These are phyloP conservation scores for Erebia epiphron DNA, from an alignment of 2,888 invertebrate species.

Conservation along the genomic window DNA sequence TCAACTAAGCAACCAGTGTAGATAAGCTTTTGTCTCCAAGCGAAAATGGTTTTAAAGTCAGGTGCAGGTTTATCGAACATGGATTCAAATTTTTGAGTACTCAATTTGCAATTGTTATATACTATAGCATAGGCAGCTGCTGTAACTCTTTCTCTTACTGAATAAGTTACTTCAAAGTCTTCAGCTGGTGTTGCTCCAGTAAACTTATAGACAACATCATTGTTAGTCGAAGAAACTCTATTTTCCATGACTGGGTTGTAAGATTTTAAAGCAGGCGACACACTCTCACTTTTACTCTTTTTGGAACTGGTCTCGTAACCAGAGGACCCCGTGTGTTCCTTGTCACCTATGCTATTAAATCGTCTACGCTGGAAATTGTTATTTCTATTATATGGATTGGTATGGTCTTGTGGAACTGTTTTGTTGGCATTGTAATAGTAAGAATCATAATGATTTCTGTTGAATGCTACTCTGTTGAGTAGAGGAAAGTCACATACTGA, in stretches of 20 bases:
- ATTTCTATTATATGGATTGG: slow-evolving; percentile 53
- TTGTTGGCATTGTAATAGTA: slow-evolving; percentile 41
- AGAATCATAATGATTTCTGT: slow-evolving; percentile 41
- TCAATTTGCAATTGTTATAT: slow-evolving; percentile 74
- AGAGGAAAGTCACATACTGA: slow-evolving; percentile 65
- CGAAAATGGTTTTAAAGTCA: slow-evolving; percentile 76
- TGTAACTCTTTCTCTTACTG: slow-evolving; percentile 67
- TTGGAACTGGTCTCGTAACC: slow-evolving; percentile 69
- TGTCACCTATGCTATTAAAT: slow-evolving; percentile 61
- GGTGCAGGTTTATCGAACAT: slow-evolving; percentile 74
- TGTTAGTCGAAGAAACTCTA: slow-evolving; percentile 72
- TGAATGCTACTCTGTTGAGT: slow-evolving; percentile 56
- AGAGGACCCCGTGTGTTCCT: slow-evolving; percentile 63
- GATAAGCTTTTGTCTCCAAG: slow-evolving; percentile 70
- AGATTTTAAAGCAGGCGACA: slow-evolving; percentile 51
- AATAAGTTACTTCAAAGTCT: slow-evolving; percentile 67
- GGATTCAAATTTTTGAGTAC: slow-evolving; percentile 68
- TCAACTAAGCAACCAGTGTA: slow-evolving; percentile 73
- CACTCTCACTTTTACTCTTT: slow-evolving; percentile 54
- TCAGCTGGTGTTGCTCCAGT: slow-evolving; percentile 61
- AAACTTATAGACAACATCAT: slow-evolving; percentile 67
- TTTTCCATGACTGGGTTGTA: slow-evolving; percentile 75
- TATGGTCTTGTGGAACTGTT: slow-evolving; percentile 47
- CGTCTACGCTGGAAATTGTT: slow-evolving; percentile 61
- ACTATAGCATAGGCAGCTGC: slow-evolving; percentile 74